Percentiles rank a stretch among this genome's conserved stretches.
phyloP scores from a whole-genome alignment of 1,140 invertebrate species.

The Temnothorax nylanderi region DNA sequence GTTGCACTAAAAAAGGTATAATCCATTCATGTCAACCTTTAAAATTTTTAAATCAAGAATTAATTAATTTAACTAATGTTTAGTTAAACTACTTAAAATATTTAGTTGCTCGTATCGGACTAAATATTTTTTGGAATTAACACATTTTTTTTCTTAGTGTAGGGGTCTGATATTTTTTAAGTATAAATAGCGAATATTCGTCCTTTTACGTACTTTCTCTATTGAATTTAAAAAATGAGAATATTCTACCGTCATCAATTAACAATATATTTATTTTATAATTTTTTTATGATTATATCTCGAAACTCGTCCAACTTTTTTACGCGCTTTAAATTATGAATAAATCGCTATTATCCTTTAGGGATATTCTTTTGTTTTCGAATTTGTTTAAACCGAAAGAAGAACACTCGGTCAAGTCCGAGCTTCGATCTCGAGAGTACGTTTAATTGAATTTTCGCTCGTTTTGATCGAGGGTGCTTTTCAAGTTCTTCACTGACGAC shows the following conservation, averaged over 20 bases:
- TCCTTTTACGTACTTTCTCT: conserved; percentile 12
- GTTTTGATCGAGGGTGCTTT: conserved; percentile 51
- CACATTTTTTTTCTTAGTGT: too few species aligned
- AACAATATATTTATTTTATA: neutral
- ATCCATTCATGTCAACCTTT: too few species aligned
- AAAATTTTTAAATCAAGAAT: too few species aligned
- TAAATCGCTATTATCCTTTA: neutral
- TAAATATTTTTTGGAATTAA: too few species aligned
- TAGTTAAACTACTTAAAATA: too few species aligned
- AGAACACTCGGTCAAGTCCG: neutral
- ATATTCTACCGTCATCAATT: neutral
- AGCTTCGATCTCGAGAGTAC: neutral
- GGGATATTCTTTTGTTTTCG: neutral
- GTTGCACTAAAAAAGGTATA: too few species aligned
- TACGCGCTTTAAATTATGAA: neutral
- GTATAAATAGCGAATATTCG: neutral
- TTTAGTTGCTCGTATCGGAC: too few species aligned
- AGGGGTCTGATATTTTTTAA: conserved; percentile 23
- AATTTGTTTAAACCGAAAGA: conserved; percentile 3
- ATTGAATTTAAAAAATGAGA: neutral
- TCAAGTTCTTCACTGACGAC: conserved; percentile 24
- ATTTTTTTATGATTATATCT: neutral
- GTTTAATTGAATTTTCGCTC: conserved; percentile 70
- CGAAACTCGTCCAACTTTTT: neutral
- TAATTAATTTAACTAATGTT: too few species aligned